phyloP scores from a whole-genome alignment of 2,113 vertebrate genomes.

The Heliornis fulica region DNA sequence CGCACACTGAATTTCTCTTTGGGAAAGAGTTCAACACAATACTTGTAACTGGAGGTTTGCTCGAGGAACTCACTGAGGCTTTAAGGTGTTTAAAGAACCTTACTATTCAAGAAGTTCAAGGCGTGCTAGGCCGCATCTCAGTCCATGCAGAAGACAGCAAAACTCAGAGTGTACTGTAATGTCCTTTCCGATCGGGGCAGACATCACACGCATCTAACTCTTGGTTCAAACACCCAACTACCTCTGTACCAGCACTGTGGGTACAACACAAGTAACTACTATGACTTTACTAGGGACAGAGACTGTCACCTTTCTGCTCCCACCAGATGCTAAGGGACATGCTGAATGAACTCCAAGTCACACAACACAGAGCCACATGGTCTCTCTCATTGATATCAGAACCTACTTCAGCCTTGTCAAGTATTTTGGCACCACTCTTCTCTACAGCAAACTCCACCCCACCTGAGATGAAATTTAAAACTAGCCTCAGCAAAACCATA shows the following conservation, averaged over 20 bases:
- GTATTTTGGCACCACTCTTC: background rate
- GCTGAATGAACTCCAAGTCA: background rate
- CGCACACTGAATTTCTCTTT: background rate
- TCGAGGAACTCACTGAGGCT: background rate
- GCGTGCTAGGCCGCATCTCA: background rate
- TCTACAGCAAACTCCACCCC: background rate
- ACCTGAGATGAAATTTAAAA: background rate
- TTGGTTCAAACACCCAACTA: background rate
- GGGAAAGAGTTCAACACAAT: background rate
- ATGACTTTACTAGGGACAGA: background rate
- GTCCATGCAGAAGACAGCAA: background rate
- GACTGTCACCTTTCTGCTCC: background rate
- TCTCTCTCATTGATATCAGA: background rate
- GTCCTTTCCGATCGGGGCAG: background rate
- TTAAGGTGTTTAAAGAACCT: background rate
- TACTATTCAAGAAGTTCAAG: background rate
- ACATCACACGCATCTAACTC: background rate
- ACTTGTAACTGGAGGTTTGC: background rate
- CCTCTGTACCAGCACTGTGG: background rate
- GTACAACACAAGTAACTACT: rapidly evolving
- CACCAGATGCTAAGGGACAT: background rate
- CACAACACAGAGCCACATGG: background rate
- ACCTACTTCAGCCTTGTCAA: background rate
- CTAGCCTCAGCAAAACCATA: background rate
- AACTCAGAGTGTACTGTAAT: background rate